Evolutionary conservation across 2,113 vertebrate genomes (phyloP).

Genomic region (Zootoca vivipara): DNA sequence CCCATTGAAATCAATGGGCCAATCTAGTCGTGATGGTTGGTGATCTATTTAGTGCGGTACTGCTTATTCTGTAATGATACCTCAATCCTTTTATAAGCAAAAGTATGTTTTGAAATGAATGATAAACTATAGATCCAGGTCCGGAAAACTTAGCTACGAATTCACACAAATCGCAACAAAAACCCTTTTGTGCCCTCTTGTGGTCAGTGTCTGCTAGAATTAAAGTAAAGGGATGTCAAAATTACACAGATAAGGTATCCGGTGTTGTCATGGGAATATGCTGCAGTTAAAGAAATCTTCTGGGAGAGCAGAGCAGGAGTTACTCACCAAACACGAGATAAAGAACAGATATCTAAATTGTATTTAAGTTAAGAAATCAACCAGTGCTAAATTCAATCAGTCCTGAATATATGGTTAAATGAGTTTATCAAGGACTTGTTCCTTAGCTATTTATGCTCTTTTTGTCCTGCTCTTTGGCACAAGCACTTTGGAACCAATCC

Average conservation of each 20-base stretch:
- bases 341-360: neutral
- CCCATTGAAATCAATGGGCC: neutral
- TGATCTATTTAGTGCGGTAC: neutral
- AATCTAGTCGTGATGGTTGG: neutral
- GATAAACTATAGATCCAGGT: rapidly evolving
- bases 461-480: neutral
- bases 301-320: neutral
- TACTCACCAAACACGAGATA: neutral
- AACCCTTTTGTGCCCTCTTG: slow-evolving; percentile 81
- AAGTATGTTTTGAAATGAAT: neutral
- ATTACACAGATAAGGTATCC: neutral
- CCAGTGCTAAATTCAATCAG: neutral
- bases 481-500: neutral
- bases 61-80: neutral
- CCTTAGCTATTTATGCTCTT: neutral
- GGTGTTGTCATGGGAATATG: neutral
- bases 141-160: rapidly evolving
- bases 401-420: neutral
- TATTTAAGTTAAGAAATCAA: neutral
- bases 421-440: neutral
- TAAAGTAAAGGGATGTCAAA: rapidly evolving
- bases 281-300: neutral
- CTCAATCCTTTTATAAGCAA: rapidly evolving
- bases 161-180: slow-evolving; percentile 33
- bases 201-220: slow-evolving; percentile 51